Evolutionary conservation across 1,140 invertebrate species (phyloP).

Genomic region (Globodera ellingtonae): DNA sequence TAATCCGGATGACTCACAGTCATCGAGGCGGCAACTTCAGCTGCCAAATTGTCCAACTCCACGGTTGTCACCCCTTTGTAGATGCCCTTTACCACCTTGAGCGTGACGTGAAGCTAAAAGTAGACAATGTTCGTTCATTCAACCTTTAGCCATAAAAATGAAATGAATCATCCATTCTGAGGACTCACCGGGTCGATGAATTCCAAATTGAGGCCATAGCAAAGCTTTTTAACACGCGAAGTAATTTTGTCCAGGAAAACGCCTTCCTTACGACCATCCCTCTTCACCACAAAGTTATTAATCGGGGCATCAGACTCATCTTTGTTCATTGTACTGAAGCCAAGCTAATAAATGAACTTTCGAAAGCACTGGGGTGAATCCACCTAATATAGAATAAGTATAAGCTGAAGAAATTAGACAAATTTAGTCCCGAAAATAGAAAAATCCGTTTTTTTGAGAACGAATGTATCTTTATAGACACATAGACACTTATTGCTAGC

Average conservation of each 20-base stretch:
- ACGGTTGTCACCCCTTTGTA: constrained; percentile 94
- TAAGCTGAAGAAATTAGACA: too few relatives aligned
- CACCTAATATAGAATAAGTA: too few relatives aligned
- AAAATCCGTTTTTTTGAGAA: too few relatives aligned
- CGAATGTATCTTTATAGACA: too few relatives aligned
- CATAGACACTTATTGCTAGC: too few relatives aligned
- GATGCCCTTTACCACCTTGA: constrained; percentile 82
- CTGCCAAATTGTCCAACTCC: constrained; percentile 93
- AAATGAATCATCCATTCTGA: neutral
- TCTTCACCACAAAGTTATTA: constrained; percentile 28
- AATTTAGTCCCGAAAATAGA: too few relatives aligned
- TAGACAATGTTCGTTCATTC: neutral
- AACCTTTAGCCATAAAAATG: neutral
- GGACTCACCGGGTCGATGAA: constrained; percentile 85
- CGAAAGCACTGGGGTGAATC: too few relatives aligned
- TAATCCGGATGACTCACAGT: constrained; percentile 96
- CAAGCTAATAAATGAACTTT: too few relatives aligned
- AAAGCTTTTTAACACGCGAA: constrained; percentile 87
- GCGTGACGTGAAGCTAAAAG: constrained; percentile 63
- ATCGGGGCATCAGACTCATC: neutral
- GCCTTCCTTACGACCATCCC: constrained; percentile 83
- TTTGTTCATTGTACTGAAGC: too few relatives aligned
- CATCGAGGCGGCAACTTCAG: constrained; percentile 92
- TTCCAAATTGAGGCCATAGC: constrained; percentile 91
- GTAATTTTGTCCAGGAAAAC: constrained; percentile 98